phyloP scores from a whole-genome alignment of 2,888 invertebrate genomes.

The Ormia ochracea region DNA sequence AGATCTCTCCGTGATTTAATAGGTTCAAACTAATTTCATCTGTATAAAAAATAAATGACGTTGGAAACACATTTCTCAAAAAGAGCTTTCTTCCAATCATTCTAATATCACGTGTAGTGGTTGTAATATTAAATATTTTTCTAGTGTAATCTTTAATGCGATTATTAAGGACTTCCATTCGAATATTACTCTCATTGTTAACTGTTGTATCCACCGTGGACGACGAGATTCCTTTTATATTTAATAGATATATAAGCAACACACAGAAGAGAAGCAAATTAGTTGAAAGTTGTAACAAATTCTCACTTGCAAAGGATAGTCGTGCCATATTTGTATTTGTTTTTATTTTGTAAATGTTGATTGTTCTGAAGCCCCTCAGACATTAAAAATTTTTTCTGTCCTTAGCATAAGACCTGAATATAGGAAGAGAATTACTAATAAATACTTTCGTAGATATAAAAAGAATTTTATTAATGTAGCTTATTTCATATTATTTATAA shows the following conservation, averaged over 20 bases:
- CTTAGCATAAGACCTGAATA: no score
- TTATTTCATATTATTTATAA: no score
- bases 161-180: not conserved
- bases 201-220: not conserved
- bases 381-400: no score
- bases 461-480: no score
- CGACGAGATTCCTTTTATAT: not conserved
- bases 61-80: constrained; percentile 3
- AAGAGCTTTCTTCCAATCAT: not conserved
- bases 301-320: no score
- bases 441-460: no score
- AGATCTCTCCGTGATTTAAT: constrained; percentile 66
- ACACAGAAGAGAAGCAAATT: not conserved
- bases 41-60: constrained; percentile 38
- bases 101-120: not conserved
- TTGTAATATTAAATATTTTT: constrained; percentile 17
- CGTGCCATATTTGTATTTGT: no score
- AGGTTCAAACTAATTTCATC: constrained; percentile 56
- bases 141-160: constrained; percentile 3
- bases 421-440: no score
- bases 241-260: not conserved
- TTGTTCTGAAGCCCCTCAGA: no score
- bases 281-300: not conserved
- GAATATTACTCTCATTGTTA: not conserved
- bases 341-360: no score